Evolutionary conservation across 2,797 vertebrate genomes (phyloP).

Genomic region (Pelobates cultripes): DNA sequence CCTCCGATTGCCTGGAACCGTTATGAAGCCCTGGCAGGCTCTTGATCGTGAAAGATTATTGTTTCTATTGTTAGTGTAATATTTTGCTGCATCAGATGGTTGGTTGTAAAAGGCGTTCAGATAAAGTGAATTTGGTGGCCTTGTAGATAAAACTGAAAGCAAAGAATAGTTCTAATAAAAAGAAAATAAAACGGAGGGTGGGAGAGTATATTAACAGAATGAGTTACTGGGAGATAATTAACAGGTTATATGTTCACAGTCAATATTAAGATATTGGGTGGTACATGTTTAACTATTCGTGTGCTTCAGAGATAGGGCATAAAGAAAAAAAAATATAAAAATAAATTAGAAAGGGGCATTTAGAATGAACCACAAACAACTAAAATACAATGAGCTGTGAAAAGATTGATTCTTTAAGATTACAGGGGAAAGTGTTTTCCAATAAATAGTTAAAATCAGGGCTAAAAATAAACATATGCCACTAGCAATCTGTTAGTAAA

Average conservation of each 20-base stretch:
- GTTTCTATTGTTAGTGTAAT: conserved; percentile 40
- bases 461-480: no score
- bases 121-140: conserved; percentile 20
- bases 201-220: conserved; percentile 30
- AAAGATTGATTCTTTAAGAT: no score
- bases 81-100: conserved; percentile 34
- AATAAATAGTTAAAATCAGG: no score
- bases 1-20: neutral
- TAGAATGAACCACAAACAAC: no score
- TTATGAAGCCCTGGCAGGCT: conserved; percentile 19
- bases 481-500: no score
- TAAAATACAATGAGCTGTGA: no score
- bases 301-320: no score
- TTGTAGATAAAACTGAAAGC: conserved; percentile 47
- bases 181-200: conserved; percentile 11
- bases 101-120: conserved; percentile 28
- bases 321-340: no score
- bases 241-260: conserved; percentile 17
- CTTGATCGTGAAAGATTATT: conserved; percentile 35
- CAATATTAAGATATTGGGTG: conserved; percentile 12
- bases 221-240: conserved; percentile 33
- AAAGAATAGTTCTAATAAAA: conserved; percentile 16
- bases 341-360: no score
- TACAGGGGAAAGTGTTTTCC: no score
- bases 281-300: neutral